Percentiles rank a stretch among this genome's conserved stretches.
Conservation (phyloP, 2,797 vertebrate species). For the Meriones psammophilus region DNA sequence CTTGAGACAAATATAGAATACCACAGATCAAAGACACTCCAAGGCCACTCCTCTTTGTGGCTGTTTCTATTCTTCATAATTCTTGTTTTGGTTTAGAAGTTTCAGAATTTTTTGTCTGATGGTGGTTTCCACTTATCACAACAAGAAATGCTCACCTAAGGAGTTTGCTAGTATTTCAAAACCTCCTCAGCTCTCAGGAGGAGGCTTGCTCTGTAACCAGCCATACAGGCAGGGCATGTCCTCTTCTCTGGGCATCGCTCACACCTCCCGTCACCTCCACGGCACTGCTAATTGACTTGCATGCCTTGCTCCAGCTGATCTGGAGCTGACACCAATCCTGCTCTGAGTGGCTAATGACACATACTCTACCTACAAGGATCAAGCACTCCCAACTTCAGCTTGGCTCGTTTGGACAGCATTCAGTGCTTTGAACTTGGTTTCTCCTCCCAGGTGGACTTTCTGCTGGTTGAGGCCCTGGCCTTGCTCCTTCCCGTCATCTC, state of each 20-base stretch:
- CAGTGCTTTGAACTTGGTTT: conserved; percentile 26
- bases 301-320: conserved; percentile 51
- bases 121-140: conserved; percentile 36
- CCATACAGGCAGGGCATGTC: conserved; percentile 74
- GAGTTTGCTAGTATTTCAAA: conserved; percentile 65
- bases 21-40: conserved; percentile 53
- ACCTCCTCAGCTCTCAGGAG: conserved; percentile 18
- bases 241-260: conserved; percentile 74
- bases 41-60: neutral
- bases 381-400: conserved; percentile 45
- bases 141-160: conserved; percentile 42
- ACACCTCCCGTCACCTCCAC: conserved; percentile 51
- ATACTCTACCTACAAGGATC: neutral
- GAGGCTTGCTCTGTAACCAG: conserved; percentile 29
- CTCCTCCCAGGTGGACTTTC: conserved; percentile 32
- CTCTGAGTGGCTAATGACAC: conserved; percentile 64
- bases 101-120: neutral
- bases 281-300: conserved; percentile 51
- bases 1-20: conserved; percentile 57
- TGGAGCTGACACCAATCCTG: conserved; percentile 65
- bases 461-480: neutral
- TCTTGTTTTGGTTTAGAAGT: neutral
- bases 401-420: conserved; percentile 39
- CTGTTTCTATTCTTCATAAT: neutral
- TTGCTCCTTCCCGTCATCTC: neutral